A percentile compares a stretch with the other conserved stretches of the same genome.
phyloP scores from a whole-genome alignment of 2,888 invertebrate species.

The Fragum fragum region DNA sequence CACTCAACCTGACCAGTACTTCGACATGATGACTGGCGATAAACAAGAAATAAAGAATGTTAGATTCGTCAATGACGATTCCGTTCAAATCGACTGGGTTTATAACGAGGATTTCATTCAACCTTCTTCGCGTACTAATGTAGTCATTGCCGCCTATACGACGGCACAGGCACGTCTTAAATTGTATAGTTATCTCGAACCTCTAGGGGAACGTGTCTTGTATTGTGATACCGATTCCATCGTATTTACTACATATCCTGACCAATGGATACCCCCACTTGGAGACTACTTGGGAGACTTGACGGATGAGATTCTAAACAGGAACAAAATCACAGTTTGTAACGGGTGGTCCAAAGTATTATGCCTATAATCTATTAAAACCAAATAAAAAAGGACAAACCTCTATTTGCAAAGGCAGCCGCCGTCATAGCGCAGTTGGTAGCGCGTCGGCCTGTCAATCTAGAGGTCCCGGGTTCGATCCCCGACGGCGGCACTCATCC shows the following conservation, averaged over 20 bases:
- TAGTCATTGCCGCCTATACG: conserved; percentile 45
- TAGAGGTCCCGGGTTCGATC: too few species aligned
- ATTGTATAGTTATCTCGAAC: conserved; percentile 37
- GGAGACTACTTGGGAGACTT: conserved; percentile 83
- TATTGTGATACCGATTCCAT: conserved; percentile 46
- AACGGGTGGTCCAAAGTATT: conserved; percentile 83
- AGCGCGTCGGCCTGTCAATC: too few species aligned
- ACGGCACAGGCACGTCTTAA: conserved; percentile 59
- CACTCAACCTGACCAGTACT: too few species aligned
- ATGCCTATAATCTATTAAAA: conserved; percentile 68
- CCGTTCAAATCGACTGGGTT: conserved; percentile 26
- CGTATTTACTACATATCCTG: conserved; percentile 27
- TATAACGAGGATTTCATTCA: conserved; percentile 32
- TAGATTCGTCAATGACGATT: too few species aligned
- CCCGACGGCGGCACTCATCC: too few species aligned
- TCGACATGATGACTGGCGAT: too few species aligned
- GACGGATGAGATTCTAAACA: conserved; percentile 80
- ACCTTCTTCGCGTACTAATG: conserved; percentile 26
- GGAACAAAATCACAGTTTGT: conserved; percentile 71
- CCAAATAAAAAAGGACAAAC: conserved; percentile 7
- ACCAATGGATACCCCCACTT: conserved; percentile 59
- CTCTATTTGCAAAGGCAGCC: conserved; percentile 54
- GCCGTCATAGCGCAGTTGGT: conserved; percentile 72
- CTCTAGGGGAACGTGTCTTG: conserved; percentile 24
- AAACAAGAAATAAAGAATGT: too few species aligned